Base-by-base conservation (phyloP, 2,113 vertebrate genomes). In the Smithornis capensis region DNA sequence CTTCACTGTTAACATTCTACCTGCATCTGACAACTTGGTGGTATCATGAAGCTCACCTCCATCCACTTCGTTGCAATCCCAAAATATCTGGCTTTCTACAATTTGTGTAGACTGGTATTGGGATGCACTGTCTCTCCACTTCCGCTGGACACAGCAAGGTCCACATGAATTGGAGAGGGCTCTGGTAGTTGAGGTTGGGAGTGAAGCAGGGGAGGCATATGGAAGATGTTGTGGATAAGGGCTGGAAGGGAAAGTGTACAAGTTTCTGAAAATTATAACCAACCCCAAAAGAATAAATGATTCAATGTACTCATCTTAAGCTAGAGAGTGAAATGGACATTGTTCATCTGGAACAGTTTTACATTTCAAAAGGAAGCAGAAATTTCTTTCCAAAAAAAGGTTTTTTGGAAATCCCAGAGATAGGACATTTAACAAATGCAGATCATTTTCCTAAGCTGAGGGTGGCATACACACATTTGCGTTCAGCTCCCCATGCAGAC, bases 321-420 rank as follows among this genome's bases (percentile, higher is more conserved):
- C 14, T 69, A 35, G 55, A 49, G 38, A 38, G 14, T n/a, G 62
- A 65, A 74, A 74, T 28, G 12, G 31, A 45, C 67, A 55, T 86
- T 16, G 4, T 40, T 69, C 21, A 44, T 31, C 5, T 60, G 50
- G 33, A 90, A 25, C 21, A 83, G 14, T 59, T 50, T 59, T 45
- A 28, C 15, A 49, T 90, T 83, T 59, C 17, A 59, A 83, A 69
- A 35, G 10, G 9, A 65, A 33, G 4, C 11, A 55, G 44, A 42
- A 38, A 55, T 60, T 17, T 33, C 0, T 68, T 52, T 25, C 0
- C 14, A 28, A 52, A 45, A 19, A 24, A 4, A 3, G 3, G 25
- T 62, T 80, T 38, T 80, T 37, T 50, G 19, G n/a, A 84, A 76
- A 83, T 28, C 19, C 10, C 60, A 47, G 6, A 71, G 14, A 33